Percentiles rank a stretch among this genome's conserved stretches.
phyloP scores from a whole-genome alignment of 2,113 vertebrate species.

The Passer domesticus region DNA sequence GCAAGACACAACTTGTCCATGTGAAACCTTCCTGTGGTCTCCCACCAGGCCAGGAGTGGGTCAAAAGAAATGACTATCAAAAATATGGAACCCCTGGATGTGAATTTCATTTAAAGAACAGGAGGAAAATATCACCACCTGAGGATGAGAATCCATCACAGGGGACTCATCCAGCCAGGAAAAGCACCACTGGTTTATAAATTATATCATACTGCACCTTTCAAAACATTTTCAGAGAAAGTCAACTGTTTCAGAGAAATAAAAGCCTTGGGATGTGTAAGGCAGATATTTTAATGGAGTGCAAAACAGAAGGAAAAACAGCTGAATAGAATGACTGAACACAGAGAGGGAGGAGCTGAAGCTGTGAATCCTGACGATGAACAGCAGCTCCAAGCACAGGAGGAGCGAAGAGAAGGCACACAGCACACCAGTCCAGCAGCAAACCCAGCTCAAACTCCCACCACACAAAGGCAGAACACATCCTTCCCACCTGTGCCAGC shows the following conservation, averaged over 20 bases:
- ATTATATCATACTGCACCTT: accelerated
- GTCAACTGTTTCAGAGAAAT: background rate
- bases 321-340: background rate
- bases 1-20: background rate
- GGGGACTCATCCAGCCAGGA: background rate
- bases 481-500: slow-evolving; percentile 86
- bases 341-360: background rate
- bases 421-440: background rate
- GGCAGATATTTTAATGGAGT: background rate
- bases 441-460: background rate
- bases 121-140: background rate
- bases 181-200: background rate
- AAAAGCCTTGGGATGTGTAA: background rate
- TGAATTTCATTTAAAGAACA: background rate
- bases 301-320: background rate
- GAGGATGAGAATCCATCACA: background rate
- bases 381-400: background rate
- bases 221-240: background rate
- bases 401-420: background rate
- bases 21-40: background rate
- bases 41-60: background rate
- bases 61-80: background rate
- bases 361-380: background rate
- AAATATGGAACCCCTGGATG: background rate
- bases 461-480: background rate